These are phyloP conservation scores for Xanthia togata DNA, from an alignment of 2,888 invertebrate genomes.

Conservation along the genomic window DNA sequence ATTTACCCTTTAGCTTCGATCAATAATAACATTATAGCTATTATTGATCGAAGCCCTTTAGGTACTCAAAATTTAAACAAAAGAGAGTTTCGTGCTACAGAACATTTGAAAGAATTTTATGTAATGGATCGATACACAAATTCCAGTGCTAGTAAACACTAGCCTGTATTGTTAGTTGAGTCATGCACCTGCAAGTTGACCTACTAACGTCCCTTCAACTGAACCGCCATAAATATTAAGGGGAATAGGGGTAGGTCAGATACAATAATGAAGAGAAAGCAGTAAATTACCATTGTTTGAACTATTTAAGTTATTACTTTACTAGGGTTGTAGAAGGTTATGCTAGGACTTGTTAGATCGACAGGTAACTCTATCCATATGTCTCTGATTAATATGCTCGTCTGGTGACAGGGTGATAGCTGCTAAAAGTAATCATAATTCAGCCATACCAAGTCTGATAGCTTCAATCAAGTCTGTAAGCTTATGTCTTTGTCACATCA, in stretches of 20 bases:
- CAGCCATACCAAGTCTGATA: no score
- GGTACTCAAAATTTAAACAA: not conserved
- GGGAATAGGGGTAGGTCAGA: not conserved
- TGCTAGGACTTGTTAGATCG: not conserved
- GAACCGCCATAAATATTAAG: slow-evolving; percentile 1
- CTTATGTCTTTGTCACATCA: not conserved
- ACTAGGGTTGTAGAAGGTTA: not conserved
- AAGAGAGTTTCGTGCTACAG: not conserved
- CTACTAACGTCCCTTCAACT: slow-evolving; percentile 11
- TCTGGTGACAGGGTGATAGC: not conserved
- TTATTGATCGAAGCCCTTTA: no score
- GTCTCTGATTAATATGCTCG: not conserved
- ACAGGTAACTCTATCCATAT: not conserved
- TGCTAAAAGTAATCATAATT: not conserved
- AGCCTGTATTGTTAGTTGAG: not conserved
- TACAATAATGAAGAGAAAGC: not conserved
- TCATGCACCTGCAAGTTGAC: slow-evolving; percentile 37
- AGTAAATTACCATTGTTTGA: not conserved
- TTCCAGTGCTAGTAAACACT: slow-evolving; percentile 12
- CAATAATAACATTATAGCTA: no score
- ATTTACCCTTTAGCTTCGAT: no score
- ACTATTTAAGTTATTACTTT: not conserved
- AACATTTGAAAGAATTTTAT: not conserved
- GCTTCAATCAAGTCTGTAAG: not conserved
- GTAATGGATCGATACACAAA: slow-evolving; percentile 34